These are phyloP conservation scores for Epinephelus cyanopodus DNA, from an alignment of 2,113 vertebrate species.

Conservation along the genomic window DNA sequence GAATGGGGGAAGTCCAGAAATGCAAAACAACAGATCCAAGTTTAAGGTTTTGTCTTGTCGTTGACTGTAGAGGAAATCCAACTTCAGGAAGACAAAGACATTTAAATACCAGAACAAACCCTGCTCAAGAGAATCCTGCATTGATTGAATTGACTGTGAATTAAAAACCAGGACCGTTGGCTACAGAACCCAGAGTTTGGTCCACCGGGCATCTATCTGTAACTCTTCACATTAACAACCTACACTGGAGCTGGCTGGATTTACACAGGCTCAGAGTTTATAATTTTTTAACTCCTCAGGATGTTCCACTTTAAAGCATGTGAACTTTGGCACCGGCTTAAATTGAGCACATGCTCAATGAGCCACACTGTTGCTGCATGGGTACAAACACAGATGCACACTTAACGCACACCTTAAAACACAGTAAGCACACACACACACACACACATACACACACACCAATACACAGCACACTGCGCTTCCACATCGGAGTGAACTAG, in stretches of 20 bases:
- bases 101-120: constrained; percentile 47
- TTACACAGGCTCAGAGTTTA: constrained; percentile 39
- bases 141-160: constrained; percentile 27
- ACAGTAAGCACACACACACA: constrained; percentile 14
- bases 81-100: constrained; percentile 6
- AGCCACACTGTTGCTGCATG: constrained; percentile 70
- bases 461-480: constrained; percentile 60
- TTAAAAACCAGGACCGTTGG: constrained; percentile 47
- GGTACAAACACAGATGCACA: constrained; percentile 68
- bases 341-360: constrained; percentile 73
- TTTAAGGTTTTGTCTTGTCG: constrained; percentile 36
- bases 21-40: constrained; percentile 44
- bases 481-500: constrained; percentile 69
- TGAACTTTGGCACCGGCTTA: constrained; percentile 72
- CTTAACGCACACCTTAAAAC: constrained; percentile 55
- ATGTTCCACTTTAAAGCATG: constrained; percentile 71
- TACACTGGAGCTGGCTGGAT: constrained; percentile 36
- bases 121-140: constrained; percentile 16
- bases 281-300: constrained; percentile 43
- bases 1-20: constrained; percentile 29
- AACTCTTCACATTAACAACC: constrained; percentile 45
- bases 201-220: constrained; percentile 50
- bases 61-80: neutral
- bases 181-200: constrained; percentile 24
- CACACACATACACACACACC: constrained; percentile 27